A percentile compares a stretch with the other conserved stretches of the same genome.
These are phyloP conservation scores for Megalops cyprinoides DNA, from an alignment of 2,797 vertebrate species.

Conservation along the genomic window DNA sequence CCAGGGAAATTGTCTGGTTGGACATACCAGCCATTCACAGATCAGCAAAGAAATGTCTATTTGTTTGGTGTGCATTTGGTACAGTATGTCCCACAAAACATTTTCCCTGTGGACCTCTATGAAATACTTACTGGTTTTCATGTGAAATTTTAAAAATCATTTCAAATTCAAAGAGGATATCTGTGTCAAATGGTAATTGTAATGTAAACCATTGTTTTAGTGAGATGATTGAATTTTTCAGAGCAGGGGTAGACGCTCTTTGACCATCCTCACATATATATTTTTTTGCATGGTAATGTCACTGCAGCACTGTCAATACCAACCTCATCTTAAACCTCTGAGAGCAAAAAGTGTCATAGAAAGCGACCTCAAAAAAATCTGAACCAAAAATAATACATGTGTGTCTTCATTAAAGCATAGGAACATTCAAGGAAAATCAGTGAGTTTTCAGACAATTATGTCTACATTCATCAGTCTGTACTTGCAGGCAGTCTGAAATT, in stretches of 20 bases:
- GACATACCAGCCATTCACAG: not conserved
- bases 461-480: constrained; percentile 47
- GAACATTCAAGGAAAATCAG: constrained; percentile 26
- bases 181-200: not conserved
- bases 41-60: not conserved
- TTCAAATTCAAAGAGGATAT: not conserved
- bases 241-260: not conserved
- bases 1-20: not conserved
- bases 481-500: constrained; percentile 38
- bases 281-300: constrained; percentile 3
- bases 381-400: constrained; percentile 10
- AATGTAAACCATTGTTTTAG: not conserved
- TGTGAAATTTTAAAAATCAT: constrained; percentile 25
- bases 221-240: too few species aligned
- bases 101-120: too few species aligned
- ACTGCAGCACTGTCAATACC: not conserved
- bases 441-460: constrained; percentile 27
- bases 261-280: not conserved
- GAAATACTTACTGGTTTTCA: too few species aligned
- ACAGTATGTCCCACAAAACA: too few species aligned
- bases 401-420: constrained; percentile 29
- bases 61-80: not conserved
- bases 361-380: not conserved
- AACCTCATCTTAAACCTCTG: not conserved
- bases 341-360: not conserved